These are phyloP conservation scores for Pelochelys cantorii DNA, from an alignment of 2,797 vertebrate genomes.

Conservation along the genomic window DNA sequence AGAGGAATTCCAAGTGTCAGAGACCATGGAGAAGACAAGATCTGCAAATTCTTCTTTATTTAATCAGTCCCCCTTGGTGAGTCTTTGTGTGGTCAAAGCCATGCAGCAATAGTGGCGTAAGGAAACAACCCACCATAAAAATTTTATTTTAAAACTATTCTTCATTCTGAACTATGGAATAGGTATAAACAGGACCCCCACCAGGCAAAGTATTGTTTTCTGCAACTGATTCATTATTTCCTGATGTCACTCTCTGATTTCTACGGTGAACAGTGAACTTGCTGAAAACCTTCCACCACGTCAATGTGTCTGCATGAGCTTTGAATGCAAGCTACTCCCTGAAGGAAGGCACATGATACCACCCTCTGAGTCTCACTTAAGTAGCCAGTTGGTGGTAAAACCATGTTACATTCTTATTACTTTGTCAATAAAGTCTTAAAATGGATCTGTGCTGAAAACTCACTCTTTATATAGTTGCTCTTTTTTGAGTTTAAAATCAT, in stretches of 20 bases:
- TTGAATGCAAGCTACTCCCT: background rate
- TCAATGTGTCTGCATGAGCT: background rate
- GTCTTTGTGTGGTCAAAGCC: background rate
- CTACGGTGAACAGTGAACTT: constrained; percentile 11
- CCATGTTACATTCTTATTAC: background rate
- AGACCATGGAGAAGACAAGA: background rate
- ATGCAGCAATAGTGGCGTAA: background rate
- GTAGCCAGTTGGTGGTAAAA: background rate
- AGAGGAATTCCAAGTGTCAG: background rate
- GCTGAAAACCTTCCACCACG: background rate
- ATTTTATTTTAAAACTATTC: background rate
- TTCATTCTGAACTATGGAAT: background rate
- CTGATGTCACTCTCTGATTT: background rate
- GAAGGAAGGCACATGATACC: background rate
- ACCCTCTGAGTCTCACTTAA: constrained; percentile 10
- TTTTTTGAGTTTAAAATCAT: background rate
- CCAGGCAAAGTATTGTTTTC: background rate
- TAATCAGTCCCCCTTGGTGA: background rate
- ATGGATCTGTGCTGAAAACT: background rate
- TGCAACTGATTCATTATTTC: background rate
- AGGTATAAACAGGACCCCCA: background rate
- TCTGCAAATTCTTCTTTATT: constrained; percentile 14
- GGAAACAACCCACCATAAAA: background rate
- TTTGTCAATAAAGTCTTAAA: background rate
- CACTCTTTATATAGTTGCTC: background rate